These are phyloP conservation scores for Bombus cullumanus DNA, from an alignment of 1,140 invertebrate species.

Conservation along the genomic window DNA sequence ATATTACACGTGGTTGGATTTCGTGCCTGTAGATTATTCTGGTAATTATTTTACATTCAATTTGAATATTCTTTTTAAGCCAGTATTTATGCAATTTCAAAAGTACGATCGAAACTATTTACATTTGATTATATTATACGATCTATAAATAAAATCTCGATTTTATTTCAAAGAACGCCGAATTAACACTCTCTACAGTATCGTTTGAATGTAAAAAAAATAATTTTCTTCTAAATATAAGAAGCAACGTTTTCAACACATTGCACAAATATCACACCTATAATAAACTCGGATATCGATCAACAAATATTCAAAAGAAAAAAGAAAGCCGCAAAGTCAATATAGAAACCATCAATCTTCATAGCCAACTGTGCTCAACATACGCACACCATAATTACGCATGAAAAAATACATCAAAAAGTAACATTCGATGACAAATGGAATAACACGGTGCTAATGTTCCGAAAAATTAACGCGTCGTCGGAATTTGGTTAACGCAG, in stretches of 20 bases:
- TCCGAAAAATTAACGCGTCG: neutral
- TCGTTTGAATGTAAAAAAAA: neutral
- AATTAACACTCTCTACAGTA: rapidly evolving
- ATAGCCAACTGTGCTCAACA: neutral
- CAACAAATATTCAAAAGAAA: neutral
- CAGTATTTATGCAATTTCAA: neutral
- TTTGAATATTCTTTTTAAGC: neutral
- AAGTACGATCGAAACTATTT: neutral
- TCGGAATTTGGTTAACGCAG: no score
- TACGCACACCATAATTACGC: neutral
- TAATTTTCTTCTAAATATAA: no score
- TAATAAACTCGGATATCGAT: neutral
- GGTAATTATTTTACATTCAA: neutral
- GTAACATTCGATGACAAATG: neutral
- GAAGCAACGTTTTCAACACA: no score
- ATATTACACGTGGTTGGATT: neutral
- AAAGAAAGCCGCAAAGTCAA: neutral
- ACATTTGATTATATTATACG: neutral
- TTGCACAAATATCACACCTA: no score
- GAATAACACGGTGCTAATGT: neutral
- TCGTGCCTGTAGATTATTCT: neutral
- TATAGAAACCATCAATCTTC: neutral
- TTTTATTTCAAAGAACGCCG: neutral
- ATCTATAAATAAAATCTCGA: neutral
- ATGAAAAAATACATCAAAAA: neutral